Evolutionary conservation across 1,140 invertebrate genomes (phyloP).

Genomic region (Drosophila aff.): DNA sequence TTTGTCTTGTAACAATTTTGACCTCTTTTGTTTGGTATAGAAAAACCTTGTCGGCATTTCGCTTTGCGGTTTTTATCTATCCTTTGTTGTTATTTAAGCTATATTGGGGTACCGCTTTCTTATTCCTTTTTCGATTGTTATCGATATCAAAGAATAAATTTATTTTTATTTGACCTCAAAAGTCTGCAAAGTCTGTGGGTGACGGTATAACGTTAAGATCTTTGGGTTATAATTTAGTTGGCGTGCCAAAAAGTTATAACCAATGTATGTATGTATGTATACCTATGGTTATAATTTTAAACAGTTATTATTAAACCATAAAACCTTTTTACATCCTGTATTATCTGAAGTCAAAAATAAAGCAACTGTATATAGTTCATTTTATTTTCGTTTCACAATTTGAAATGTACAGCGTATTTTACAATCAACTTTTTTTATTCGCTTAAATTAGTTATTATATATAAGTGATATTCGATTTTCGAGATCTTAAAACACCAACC

Average conservation of each 20-base stretch:
- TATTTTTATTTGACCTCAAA: slow-evolving; percentile 25
- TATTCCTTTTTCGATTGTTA: slow-evolving; percentile 21
- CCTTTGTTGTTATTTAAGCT: slow-evolving; percentile 61
- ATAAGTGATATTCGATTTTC: slow-evolving; percentile 21
- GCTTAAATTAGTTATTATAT: slow-evolving; percentile 21
- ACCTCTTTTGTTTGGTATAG: slow-evolving; percentile 72
- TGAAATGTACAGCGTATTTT: slow-evolving; percentile 51
- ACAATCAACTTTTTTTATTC: slow-evolving; percentile 53
- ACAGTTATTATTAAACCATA: background rate
- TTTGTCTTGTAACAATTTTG: slow-evolving; percentile 75
- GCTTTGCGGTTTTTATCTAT: slow-evolving; percentile 59
- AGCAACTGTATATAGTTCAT: slow-evolving; percentile 15
- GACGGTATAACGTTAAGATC: background rate
- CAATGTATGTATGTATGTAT: background rate
- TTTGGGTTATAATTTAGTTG: background rate
- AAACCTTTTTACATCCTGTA: background rate
- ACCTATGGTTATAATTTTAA: background rate
- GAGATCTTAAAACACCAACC: slow-evolving; percentile 59
- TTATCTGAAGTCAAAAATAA: background rate
- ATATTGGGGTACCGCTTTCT: slow-evolving; percentile 38
- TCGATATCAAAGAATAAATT: slow-evolving; percentile 1
- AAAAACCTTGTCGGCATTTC: slow-evolving; percentile 51
- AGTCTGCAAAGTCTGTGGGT: slow-evolving; percentile 24
- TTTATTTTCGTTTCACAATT: slow-evolving; percentile 34
- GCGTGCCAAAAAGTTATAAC: background rate